Percentiles rank a stretch among this genome's conserved stretches.
Evolutionary conservation across 2,797 vertebrate species (phyloP).

Genomic region (Etheostoma perlongum): DNA sequence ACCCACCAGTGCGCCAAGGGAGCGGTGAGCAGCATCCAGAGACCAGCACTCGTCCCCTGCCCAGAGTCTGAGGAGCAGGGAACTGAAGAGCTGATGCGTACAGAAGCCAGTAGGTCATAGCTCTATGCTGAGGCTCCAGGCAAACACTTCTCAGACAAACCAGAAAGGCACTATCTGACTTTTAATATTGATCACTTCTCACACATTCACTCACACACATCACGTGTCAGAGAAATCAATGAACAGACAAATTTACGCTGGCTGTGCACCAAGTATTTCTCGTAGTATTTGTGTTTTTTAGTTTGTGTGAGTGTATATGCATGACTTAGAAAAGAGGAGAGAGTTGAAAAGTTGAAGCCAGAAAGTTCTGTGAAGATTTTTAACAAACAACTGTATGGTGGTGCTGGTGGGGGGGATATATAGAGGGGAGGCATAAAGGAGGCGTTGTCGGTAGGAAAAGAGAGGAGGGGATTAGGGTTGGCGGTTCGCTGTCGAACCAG

Average conservation of each 20-base stretch:
- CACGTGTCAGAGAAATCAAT: slow-evolving; percentile 78
- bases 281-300: slow-evolving; percentile 46
- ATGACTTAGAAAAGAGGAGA: slow-evolving; percentile 48
- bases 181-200: slow-evolving; percentile 80
- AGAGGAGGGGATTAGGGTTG: slow-evolving; percentile 85
- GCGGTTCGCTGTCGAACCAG: slow-evolving; percentile 84
- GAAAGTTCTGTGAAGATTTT: slow-evolving; percentile 66
- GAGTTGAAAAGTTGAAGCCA: slow-evolving; percentile 68
- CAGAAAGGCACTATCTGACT: slow-evolving; percentile 77
- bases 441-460: slow-evolving; percentile 81
- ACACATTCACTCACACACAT: slow-evolving; percentile 63
- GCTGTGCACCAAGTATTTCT: slow-evolving; percentile 73
- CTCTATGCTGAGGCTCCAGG: slow-evolving; percentile 69
- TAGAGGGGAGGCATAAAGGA: slow-evolving; percentile 66
- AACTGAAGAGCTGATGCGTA: slow-evolving; percentile 60
- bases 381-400: slow-evolving; percentile 45
- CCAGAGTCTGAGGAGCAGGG: slow-evolving; percentile 57
- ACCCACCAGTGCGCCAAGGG: slow-evolving; percentile 63
- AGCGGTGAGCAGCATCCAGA: slow-evolving; percentile 56
- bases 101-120: slow-evolving; percentile 72
- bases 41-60: slow-evolving; percentile 57
- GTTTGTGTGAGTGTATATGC: slow-evolving; percentile 43
- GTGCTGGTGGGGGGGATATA: slow-evolving; percentile 20
- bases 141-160: slow-evolving; percentile 73
- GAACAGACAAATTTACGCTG: slow-evolving; percentile 74